phyloP scores from a whole-genome alignment of 2,888 invertebrate species.

The Nemotelus nigrinus region DNA sequence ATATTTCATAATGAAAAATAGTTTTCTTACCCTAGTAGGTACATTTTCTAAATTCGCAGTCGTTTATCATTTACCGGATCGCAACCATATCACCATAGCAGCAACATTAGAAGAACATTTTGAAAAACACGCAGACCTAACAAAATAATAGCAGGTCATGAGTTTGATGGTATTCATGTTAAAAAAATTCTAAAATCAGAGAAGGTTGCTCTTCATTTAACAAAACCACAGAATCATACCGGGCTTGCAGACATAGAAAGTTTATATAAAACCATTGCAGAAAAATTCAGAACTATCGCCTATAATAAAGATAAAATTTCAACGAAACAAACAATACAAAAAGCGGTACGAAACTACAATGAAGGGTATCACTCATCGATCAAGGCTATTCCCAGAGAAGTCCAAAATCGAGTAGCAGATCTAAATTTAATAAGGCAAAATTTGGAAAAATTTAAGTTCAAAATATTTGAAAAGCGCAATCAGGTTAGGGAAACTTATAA shows the following conservation, averaged over 20 bases:
- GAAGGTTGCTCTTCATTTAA: constrained; percentile 46
- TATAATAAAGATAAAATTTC: constrained; percentile 45
- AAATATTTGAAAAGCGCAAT: too few species aligned
- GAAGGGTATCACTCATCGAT: constrained; percentile 49
- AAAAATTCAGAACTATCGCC: constrained; percentile 48
- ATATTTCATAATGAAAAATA: constrained; percentile 41
- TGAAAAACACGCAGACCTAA: constrained; percentile 14
- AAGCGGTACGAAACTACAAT: constrained; percentile 50
- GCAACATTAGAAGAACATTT: constrained; percentile 45
- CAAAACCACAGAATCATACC: constrained; percentile 45
- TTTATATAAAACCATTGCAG: constrained; percentile 49
- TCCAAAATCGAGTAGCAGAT: constrained; percentile 40
- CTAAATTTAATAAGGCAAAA: too few species aligned
- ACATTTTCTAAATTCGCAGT: constrained; percentile 49
- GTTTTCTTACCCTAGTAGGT: constrained; percentile 47
- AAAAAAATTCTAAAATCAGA: constrained; percentile 41
- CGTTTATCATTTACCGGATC: constrained; percentile 46
- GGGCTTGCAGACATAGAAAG: constrained; percentile 39
- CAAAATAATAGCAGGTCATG: too few species aligned
- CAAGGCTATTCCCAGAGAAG: constrained; percentile 46
- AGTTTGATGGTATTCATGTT: background rate
- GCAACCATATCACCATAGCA: constrained; percentile 48
- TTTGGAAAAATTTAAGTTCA: too few species aligned
- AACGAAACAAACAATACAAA: constrained; percentile 20
- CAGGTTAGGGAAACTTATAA: too few species aligned